Evolutionary conservation across 2,888 invertebrate genomes (phyloP), one percentile per base, ranked within the genome.

Genomic region (Ophion ellenae): DNA sequence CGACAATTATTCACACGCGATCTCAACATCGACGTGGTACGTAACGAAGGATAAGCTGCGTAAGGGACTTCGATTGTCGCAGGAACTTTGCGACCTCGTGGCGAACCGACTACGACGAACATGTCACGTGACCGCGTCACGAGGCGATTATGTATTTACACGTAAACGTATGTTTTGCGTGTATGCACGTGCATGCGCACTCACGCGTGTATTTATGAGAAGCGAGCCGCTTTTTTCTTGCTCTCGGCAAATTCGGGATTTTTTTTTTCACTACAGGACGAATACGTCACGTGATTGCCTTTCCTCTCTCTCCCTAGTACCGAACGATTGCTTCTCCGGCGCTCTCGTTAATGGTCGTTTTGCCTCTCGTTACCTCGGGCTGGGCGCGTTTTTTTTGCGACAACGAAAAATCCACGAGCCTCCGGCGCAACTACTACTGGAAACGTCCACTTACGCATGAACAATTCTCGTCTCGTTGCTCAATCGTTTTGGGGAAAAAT

Each of bases 381-480:
- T 90, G 89, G 90, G 89, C 90, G 63, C 32, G n/a, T n/a, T 32
- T 82, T 89, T 84, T 88, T 14, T 45, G 9, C 89, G 81, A 86
- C 79, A 69, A 84, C 76, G 59, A 70, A 73, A 82, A 87, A 86
- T 85, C 87, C 87, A 81, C 81, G 84, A 88, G 87, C 86, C 87
- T 86, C 87, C 85, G 89, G 89, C 90, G 84, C 89, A 87, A 88
- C 84, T 76, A 87, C 87, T 81, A 81, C 76, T 20, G 10, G 47
- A 84, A 88, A 88, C 87, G 88, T 88, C 89, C 89, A 88, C 90
- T 85, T 89, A 88, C 83, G 89, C 90, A 91, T 91, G 88, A 90
- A 92, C 90, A 75, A 83, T 84, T 63, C 73, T 74, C 76, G 83
- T 66, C 20, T 53, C 14, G 11, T 57, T 59, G 17, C 17, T 28